phyloP scores from a whole-genome alignment of 2,797 vertebrate species.

The Anabas testudineus region DNA sequence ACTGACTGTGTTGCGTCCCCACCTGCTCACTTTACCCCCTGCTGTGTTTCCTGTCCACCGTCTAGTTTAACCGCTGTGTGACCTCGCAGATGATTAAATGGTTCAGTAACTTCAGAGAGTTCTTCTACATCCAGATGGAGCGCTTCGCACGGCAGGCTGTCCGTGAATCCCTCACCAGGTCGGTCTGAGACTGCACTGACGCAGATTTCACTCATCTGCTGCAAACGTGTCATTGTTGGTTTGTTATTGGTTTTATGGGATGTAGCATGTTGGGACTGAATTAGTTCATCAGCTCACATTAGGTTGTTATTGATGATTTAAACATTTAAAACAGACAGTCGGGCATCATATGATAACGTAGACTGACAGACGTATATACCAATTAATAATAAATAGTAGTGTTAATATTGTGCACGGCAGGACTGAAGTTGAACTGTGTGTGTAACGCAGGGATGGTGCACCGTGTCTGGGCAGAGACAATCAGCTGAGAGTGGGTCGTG shows the following conservation, averaged over 20 bases:
- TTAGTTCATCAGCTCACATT: too few relatives aligned
- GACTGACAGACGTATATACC: too few relatives aligned
- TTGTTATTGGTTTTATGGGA: too few relatives aligned
- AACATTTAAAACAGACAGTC: too few relatives aligned
- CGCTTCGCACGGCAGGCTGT: conserved; percentile 87
- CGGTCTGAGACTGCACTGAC: too few relatives aligned
- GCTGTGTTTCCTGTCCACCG: conserved; percentile 30
- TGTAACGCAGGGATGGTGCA: conserved; percentile 68
- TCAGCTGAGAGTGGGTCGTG: conserved; percentile 80
- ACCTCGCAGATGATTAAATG: conserved; percentile 90
- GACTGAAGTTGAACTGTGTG: not conserved
- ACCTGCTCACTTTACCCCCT: conserved; percentile 35
- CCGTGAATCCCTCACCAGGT: conserved; percentile 83
- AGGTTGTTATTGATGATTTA: too few relatives aligned
- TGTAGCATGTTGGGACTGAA: too few relatives aligned
- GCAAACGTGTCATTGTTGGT: too few relatives aligned
- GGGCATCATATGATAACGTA: not conserved
- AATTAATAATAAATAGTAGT: not conserved
- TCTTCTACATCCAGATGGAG: conserved; percentile 91
- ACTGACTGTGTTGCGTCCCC: not conserved
- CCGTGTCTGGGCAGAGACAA: conserved; percentile 67
- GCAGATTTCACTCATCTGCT: too few relatives aligned
- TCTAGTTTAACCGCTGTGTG: conserved; percentile 87
- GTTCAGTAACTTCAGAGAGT: conserved; percentile 91
- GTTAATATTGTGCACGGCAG: not conserved